Evolutionary conservation across 1,140 invertebrate species (phyloP).

Genomic region (Phortica variegata): DNA sequence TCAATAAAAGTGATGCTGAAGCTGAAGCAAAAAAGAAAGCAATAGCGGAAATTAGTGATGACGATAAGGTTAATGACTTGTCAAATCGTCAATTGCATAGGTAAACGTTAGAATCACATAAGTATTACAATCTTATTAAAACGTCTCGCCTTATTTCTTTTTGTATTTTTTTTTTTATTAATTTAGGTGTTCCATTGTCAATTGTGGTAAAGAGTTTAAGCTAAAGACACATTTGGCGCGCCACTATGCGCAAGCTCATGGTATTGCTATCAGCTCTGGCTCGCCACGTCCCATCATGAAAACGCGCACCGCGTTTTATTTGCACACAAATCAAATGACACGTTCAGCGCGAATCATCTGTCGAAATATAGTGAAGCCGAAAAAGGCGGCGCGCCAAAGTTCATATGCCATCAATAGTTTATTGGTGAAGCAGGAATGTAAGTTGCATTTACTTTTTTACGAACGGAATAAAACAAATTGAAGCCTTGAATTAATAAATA

Average conservation of each 20-base stretch:
- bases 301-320: conserved; percentile 92
- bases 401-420: conserved; percentile 82
- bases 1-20: conserved; percentile 62
- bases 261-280: conserved; percentile 67
- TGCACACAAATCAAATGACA: conserved; percentile 85
- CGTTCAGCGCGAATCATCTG: conserved; percentile 83
- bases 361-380: conserved; percentile 76
- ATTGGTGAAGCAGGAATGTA: conserved; percentile 83
- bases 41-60: conserved; percentile 50
- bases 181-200: conserved; percentile 80
- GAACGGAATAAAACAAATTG: neutral
- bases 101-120: conserved; percentile 16
- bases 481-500: neutral
- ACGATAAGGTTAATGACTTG: conserved; percentile 57
- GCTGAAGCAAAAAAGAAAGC: conserved; percentile 60
- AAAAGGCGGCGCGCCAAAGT: conserved; percentile 84
- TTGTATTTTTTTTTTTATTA: neutral
- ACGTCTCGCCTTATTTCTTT: neutral
- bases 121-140: neutral
- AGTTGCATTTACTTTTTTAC: conserved; percentile 46
- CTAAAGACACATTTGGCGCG: conserved; percentile 87
- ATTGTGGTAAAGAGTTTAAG: conserved; percentile 93
- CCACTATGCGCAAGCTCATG: conserved; percentile 90
- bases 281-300: conserved; percentile 93
- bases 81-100: conserved; percentile 56